phyloP scores from a whole-genome alignment of 1,140 invertebrate species.

The Catajapyx aquilonaris region DNA sequence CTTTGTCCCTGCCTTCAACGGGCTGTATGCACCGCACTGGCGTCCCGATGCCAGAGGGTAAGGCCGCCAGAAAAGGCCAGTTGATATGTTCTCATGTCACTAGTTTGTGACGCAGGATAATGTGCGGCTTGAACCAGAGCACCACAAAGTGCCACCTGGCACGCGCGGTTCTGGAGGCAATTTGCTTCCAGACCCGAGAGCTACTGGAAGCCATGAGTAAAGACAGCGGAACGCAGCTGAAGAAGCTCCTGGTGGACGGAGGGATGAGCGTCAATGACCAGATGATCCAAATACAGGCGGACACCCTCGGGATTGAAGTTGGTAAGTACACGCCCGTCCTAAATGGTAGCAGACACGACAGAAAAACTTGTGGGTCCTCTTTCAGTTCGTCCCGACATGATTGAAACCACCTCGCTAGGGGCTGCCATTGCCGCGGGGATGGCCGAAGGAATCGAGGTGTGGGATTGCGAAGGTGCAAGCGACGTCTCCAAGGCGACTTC shows the following conservation, averaged over 20 bases:
- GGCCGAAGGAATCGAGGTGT: constrained; percentile 52
- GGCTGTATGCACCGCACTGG: constrained; percentile 90
- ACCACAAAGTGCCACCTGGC: constrained; percentile 84
- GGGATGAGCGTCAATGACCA: constrained; percentile 74
- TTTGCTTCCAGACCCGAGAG: constrained; percentile 84
- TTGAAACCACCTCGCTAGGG: constrained; percentile 76
- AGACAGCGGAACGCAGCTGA: constrained; percentile 65
- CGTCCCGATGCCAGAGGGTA: constrained; percentile 72
- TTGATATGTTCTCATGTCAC: no score
- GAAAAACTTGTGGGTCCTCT: no score
- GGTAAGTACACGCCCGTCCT: constrained; percentile 43
- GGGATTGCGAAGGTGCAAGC: constrained; percentile 31
- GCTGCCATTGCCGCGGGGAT: constrained; percentile 72
- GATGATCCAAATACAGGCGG: constrained; percentile 87
- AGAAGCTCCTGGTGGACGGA: constrained; percentile 75
- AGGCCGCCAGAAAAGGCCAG: no score
- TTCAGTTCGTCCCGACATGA: constrained; percentile 54
- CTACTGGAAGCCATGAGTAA: constrained; percentile 74
- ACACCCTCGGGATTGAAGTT: constrained; percentile 64
- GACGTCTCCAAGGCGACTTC: constrained; percentile 45
- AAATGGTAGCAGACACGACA: no score
- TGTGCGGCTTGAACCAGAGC: constrained; percentile 89
- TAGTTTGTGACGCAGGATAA: constrained; percentile 56
- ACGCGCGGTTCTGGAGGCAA: constrained; percentile 77
- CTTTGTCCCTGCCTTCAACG: constrained; percentile 87